Evolutionary conservation across 2,797 vertebrate genomes (phyloP), one percentile per base, ranked within the genome.

Genomic region (Tragopan temminckii): DNA sequence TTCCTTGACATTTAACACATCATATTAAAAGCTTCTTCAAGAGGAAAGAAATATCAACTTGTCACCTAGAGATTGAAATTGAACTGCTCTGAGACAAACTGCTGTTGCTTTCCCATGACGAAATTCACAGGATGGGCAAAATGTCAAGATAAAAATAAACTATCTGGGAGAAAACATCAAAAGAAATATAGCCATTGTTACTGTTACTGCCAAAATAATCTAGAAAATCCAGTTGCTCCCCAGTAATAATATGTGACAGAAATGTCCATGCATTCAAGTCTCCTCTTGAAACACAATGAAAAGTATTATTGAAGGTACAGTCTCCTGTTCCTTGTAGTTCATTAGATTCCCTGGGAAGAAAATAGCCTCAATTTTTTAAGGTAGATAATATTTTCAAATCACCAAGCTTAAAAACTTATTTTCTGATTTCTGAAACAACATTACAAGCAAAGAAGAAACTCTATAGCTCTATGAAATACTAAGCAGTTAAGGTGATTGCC

Each of bases 1-100:
- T 97, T 97, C 95, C 95, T 96, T 98, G 98, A 98, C 97, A 98
- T 98, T 98, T 98, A 98, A 98, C 97, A 95, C 97, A 95, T 97
- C 96, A 96, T 98, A 98, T 98, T 98, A 98, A 98, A 98, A 97
- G 91, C 96, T 96, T 96, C 96, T 98, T 97, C 96, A 97, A 97
- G 95, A 97, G 96, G 89, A 94, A 97, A 98, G 97, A 98, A 98
- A 98, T 98, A 98, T 96, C 97, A 98, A 79, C 97, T 97, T 98
- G 97, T 98, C 97, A 98, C 97, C 97, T 97, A 95, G 97, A 98
- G 97, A 98, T 96, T 92, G 95, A 98, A 98, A 98, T 95, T 96
- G 97, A 98, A 95, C 97, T 95, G 80, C 95, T 97, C 92, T 96
- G 95, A 98, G 97, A 98, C 96, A 98, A 98, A 98, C 97, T 96